phyloP scores from a whole-genome alignment of 2,113 vertebrate genomes.

The Myocastor coypus region DNA sequence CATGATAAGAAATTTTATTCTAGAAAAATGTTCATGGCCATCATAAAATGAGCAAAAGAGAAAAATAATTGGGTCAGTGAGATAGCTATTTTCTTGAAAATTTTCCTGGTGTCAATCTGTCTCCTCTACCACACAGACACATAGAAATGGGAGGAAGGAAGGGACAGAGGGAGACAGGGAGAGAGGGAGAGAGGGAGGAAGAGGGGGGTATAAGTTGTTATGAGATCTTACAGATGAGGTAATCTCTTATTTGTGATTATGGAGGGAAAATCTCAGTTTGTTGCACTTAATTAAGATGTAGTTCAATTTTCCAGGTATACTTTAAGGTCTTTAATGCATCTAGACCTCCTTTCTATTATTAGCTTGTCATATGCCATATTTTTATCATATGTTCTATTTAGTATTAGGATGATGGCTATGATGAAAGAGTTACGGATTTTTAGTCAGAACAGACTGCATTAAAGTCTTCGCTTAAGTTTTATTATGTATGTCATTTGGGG shows the following conservation, averaged over 20 bases:
- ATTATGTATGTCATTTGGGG: neutral
- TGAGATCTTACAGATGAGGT: neutral
- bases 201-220: neutral
- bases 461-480: neutral
- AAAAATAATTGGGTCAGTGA: neutral
- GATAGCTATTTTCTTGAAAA: neutral
- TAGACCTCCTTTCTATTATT: neutral
- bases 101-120: neutral
- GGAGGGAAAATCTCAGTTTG: neutral
- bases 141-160: accelerated
- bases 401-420: neutral
- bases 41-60: neutral
- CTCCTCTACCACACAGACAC: accelerated
- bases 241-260: neutral
- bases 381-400: neutral
- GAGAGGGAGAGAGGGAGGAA: no score
- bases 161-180: accelerated
- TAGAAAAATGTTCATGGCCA: neutral
- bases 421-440: neutral
- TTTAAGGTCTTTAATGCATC: neutral
- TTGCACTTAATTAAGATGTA: constrained; percentile 21
- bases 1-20: neutral
- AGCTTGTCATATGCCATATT: neutral
- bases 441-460: neutral
- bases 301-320: neutral